These are phyloP conservation scores for Scolopax rusticola DNA, from an alignment of 2,797 vertebrate species.

Conservation along the genomic window DNA sequence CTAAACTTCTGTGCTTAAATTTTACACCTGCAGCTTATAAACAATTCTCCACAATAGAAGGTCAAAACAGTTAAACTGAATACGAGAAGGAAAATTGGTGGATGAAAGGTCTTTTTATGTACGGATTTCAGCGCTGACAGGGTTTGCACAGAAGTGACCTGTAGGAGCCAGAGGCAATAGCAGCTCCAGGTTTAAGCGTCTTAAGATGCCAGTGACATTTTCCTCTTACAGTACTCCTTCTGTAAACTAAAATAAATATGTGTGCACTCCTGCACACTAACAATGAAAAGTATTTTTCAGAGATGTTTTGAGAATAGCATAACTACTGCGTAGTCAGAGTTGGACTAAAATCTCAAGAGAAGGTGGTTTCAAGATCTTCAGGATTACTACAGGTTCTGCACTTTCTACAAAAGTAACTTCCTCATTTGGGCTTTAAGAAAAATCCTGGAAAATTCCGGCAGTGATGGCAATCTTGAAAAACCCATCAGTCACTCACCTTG, in stretches of 20 bases:
- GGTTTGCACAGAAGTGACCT: slow-evolving; percentile 67
- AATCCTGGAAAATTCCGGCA: not conserved
- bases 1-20: not conserved
- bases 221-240: not conserved
- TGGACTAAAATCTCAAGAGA: not conserved
- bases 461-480: accelerated
- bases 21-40: not conserved
- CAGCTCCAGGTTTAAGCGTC: slow-evolving; percentile 76
- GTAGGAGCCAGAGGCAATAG: slow-evolving; percentile 74
- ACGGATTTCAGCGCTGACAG: not conserved
- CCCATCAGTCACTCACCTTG: accelerated
- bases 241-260: no score
- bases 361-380: not conserved
- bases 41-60: not conserved
- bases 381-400: not conserved
- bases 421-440: not conserved
- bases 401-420: not conserved
- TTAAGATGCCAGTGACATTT: slow-evolving; percentile 76
- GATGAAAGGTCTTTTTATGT: not conserved
- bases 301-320: not conserved
- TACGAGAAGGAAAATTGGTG: not conserved
- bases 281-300: not conserved
- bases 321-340: not conserved
- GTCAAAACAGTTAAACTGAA: not conserved
- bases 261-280: not conserved